Evolutionary conservation across 2,797 vertebrate species (phyloP), one percentile per base, ranked within the genome.

Genomic region (Todus mexicanus): DNA sequence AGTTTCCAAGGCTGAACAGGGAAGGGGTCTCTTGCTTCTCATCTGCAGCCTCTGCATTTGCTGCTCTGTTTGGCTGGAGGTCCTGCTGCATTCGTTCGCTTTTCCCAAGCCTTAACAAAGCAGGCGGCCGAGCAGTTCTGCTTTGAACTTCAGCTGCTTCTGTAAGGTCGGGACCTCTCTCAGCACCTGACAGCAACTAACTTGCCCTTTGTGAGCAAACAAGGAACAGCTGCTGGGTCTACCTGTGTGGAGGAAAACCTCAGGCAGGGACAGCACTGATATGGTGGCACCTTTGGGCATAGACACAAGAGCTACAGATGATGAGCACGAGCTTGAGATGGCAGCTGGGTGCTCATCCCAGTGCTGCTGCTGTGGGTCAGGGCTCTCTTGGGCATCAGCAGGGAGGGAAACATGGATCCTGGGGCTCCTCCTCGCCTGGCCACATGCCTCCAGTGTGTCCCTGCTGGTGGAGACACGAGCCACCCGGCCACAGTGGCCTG

Each of bases 31-130:
- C 38, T 22, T 17, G 3, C 11, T 61, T 88, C 29, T 65, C 23
- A 10, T 33, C 33, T 0, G 0, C 5, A n/a, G 31, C 27, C 27
- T 33, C n/a, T 3, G 1, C 11, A 2, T 16, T 42, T 45, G 37
- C 50, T 70, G 40, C 70, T 0, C 0, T 56, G 48, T 76, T 71
- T 60, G 42, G n/a, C 37, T 57, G 31, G 31, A 84, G 70, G 20
- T 86, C 31, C 65, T 45, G 51, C 59, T 45, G 22, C 17, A 0
- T 26, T 85, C 4, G 3, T 50, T 50, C 25, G 26, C 48, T 53
- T 73, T 64, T 47, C 53, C 42, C 13, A 33, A 53, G 63, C 76
- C 21, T 43, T 51, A 25, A 29, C 6, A 5, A 70, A 60, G 21
- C 2, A 0, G 8, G 59, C 4, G 15, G 38, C 27, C 8, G 6